Evolutionary conservation across 2,797 vertebrate species (phyloP).

Genomic region (Betta splendens): DNA sequence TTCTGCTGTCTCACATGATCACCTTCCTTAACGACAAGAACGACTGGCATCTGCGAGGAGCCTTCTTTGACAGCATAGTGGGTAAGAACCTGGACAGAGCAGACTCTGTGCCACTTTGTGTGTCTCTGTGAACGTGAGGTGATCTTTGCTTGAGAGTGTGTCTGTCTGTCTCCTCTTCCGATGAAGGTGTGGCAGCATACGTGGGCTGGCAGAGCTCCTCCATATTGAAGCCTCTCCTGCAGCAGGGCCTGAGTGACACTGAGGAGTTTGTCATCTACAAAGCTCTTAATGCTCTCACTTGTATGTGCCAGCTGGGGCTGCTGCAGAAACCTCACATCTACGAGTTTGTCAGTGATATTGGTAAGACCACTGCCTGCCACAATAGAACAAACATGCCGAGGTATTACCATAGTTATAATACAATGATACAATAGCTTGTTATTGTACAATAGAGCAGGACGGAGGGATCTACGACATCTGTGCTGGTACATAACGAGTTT

Average conservation of each 20-base stretch:
- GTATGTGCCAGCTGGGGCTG: conserved; percentile 96
- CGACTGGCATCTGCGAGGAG: conserved; percentile 96
- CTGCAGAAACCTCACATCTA: conserved; percentile 97
- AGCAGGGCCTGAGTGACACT: conserved; percentile 95
- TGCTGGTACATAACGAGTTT: too few species aligned
- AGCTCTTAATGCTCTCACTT: conserved; percentile 93
- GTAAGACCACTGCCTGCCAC: conserved; percentile 72
- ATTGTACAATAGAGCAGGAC: too few species aligned
- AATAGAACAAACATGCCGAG: too few species aligned
- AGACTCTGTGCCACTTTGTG: too few species aligned
- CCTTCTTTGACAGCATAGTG: conserved; percentile 98
- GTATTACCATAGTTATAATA: too few species aligned
- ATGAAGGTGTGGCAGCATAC: conserved; percentile 94
- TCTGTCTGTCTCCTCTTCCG: neutral
- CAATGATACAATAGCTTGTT: too few species aligned
- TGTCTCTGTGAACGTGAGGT: too few species aligned
- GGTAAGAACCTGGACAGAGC: conserved; percentile 74
- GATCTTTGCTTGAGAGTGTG: too few species aligned
- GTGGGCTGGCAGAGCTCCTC: conserved; percentile 99
- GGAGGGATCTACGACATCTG: too few species aligned
- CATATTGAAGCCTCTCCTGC: conserved; percentile 95
- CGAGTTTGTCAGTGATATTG: conserved; percentile 95
- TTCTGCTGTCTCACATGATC: conserved; percentile 98
- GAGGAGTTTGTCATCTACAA: conserved; percentile 99
- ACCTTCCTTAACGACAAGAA: conserved; percentile 99